phyloP scores from a whole-genome alignment of 1,140 invertebrate genomes.

The Drosophila hydei region DNA sequence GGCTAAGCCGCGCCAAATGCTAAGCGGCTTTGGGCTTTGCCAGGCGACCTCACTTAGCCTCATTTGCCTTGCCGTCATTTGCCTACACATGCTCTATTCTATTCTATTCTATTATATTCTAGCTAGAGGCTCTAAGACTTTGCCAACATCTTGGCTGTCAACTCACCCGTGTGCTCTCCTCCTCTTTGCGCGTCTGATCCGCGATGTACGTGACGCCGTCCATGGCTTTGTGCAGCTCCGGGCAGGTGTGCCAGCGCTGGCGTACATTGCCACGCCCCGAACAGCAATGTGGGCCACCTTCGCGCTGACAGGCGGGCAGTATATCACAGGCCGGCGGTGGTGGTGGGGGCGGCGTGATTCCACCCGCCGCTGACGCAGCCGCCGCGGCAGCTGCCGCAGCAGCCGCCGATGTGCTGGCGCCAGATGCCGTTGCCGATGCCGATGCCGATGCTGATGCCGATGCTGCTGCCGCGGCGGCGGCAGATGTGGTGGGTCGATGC shows the following conservation, averaged over 20 bases:
- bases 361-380: conserved; percentile 35
- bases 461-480: conserved; percentile 23
- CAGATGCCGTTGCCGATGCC: conserved; percentile 32
- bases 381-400: conserved; percentile 48
- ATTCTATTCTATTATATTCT: no score
- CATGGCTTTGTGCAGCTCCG: conserved; percentile 96
- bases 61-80: conserved; percentile 32
- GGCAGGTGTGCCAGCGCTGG: conserved; percentile 92
- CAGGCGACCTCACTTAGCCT: conserved; percentile 29
- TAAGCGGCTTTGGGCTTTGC: conserved; percentile 45
- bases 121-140: background rate
- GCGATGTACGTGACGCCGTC: conserved; percentile 96
- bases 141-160: conserved; percentile 16
- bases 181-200: conserved; percentile 95
- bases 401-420: conserved; percentile 31
- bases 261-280: conserved; percentile 84
- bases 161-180: conserved; percentile 94
- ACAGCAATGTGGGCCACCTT: conserved; percentile 77
- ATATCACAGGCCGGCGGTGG: conserved; percentile 69
- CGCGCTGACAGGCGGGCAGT: conserved; percentile 78
- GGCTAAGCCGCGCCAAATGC: conserved; percentile 39
- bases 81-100: background rate
- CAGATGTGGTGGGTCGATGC: conserved; percentile 44
- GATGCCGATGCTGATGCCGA: conserved; percentile 19
- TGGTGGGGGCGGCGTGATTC: conserved; percentile 53